phyloP scores from a whole-genome alignment of 2,113 vertebrate species.

The Xenopus tropicalis region DNA sequence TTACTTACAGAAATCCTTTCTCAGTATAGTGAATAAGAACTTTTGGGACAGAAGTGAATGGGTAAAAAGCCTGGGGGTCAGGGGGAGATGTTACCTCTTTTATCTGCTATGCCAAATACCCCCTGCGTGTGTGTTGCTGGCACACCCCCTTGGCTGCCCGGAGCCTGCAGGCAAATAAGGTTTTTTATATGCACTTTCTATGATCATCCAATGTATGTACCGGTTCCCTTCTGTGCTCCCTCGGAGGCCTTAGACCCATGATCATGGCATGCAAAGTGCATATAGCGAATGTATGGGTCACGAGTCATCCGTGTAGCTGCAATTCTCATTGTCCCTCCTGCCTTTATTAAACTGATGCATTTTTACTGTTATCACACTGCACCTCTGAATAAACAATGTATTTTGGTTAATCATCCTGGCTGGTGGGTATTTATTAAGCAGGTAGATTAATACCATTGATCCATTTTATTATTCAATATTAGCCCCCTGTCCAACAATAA shows the following conservation, averaged over 20 bases:
- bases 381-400: conserved; percentile 39
- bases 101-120: too few relatives aligned
- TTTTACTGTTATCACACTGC: conserved; percentile 32
- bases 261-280: not conserved
- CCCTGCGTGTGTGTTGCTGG: not conserved
- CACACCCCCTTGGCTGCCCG: not conserved
- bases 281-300: conserved; percentile 27
- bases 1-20: too few relatives aligned
- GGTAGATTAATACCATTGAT: too few relatives aligned
- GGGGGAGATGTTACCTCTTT: too few relatives aligned
- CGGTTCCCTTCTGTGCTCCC: not conserved
- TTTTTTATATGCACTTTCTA: not conserved
- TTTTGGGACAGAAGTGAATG: too few relatives aligned
- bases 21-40: too few relatives aligned
- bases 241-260: conserved; percentile 1
- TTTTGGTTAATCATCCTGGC: conserved; percentile 9
- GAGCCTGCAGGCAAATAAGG: not conserved
- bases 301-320: not conserved
- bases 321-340: conserved; percentile 2
- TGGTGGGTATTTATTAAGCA: too few relatives aligned
- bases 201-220: too few relatives aligned
- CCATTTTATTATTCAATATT: too few relatives aligned
- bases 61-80: not conserved
- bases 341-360: conserved; percentile 9
- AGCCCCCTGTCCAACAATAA: too few relatives aligned